These are phyloP conservation scores for Cephalophus harveyi DNA, from an alignment of 2,113 vertebrate genomes.

Conservation along the genomic window DNA sequence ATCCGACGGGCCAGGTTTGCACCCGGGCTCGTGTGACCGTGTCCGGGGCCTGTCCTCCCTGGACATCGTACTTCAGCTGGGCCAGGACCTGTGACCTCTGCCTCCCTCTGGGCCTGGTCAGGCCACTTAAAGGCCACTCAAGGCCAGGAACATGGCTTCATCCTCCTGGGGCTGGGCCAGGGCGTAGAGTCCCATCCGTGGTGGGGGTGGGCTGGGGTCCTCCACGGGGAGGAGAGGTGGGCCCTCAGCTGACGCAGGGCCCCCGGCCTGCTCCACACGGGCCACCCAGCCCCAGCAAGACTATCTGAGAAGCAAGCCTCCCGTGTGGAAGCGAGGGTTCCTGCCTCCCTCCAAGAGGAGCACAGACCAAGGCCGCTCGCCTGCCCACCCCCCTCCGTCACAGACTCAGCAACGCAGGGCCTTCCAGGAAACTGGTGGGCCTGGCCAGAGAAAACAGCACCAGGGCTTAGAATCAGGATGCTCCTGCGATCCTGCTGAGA, in stretches of 20 bases:
- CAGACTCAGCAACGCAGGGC: not conserved
- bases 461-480: not conserved
- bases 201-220: not conserved
- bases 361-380: not conserved
- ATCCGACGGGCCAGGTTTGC: not conserved
- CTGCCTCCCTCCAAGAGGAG: not conserved
- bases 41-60: not conserved
- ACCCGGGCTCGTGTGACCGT: not conserved
- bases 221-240: not conserved
- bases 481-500: not conserved
- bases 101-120: not conserved
- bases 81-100: not conserved
- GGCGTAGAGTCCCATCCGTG: not conserved
- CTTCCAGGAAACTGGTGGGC: slow-evolving; percentile 12
- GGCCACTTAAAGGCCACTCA: not conserved
- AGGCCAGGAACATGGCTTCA: not conserved
- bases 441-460: not conserved
- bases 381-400: not conserved
- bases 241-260: not conserved
- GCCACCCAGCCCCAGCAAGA: not conserved
- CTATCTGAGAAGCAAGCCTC: not conserved
- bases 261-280: not conserved
- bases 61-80: not conserved
- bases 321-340: not conserved
- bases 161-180: not conserved